A percentile compares a stretch with the other conserved stretches of the same genome.
These are phyloP conservation scores for Cherax destructor DNA, from an alignment of 1,140 invertebrate genomes.

Conservation along the genomic window DNA sequence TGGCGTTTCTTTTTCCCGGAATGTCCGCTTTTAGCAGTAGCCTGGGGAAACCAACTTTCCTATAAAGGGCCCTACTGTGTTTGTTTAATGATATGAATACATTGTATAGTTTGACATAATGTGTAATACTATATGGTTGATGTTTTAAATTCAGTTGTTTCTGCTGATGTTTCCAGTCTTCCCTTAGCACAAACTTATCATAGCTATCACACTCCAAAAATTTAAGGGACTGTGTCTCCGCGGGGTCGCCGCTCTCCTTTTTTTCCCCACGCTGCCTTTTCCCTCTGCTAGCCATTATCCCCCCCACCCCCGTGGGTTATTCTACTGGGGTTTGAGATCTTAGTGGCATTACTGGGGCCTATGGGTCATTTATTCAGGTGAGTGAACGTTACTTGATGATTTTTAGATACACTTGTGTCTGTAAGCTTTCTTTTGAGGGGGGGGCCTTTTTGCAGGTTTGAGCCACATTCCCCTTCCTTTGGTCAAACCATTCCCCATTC, in stretches of 20 bases:
- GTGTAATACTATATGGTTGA: not conserved
- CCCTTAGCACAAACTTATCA: slow-evolving; percentile 97
- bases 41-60: too few species aligned
- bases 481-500: too few species aligned
- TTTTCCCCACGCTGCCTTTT: slow-evolving; percentile 75
- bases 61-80: too few species aligned
- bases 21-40: too few species aligned
- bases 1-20: too few species aligned
- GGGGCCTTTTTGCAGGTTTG: too few species aligned
- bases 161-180: slow-evolving; percentile 96
- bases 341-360: slow-evolving; percentile 91
- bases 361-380: slow-evolving; percentile 91
- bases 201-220: slow-evolving; percentile 97
- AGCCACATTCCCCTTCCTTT: too few species aligned
- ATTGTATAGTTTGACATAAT: too few species aligned
- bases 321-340: slow-evolving; percentile 84
- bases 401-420: too few species aligned
- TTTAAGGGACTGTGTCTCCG: slow-evolving; percentile 85
- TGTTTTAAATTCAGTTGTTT: slow-evolving; percentile 78
- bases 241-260: slow-evolving; percentile 73
- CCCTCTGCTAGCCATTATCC: slow-evolving; percentile 87
- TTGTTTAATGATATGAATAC: too few species aligned
- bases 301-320: slow-evolving; percentile 90
- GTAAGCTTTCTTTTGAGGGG: too few species aligned
- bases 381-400: not conserved